A percentile compares a stretch with the other conserved stretches of the same genome.
Evolutionary conservation across 2,113 vertebrate genomes (phyloP).

Genomic region (rat (Rattus norvegicus)): DNA sequence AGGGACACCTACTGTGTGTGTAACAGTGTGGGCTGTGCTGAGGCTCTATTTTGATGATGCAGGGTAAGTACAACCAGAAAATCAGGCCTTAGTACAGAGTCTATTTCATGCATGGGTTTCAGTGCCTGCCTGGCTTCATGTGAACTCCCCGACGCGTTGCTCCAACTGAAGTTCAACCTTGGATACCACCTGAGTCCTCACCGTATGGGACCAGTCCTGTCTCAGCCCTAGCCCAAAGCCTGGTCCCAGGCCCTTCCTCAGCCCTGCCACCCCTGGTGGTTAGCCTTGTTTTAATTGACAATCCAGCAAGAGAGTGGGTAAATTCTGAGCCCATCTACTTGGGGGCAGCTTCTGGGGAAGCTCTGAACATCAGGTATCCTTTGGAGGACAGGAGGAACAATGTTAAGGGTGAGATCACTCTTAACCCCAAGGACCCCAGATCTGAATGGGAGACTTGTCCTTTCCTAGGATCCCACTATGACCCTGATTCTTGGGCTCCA

Average conservation of each 20-base stretch:
- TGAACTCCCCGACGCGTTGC: not conserved
- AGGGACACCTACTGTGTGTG: constrained; percentile 98
- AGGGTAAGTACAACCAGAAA: constrained; percentile 86
- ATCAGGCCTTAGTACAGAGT: not conserved
- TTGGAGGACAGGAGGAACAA: not conserved
- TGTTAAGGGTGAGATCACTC: not conserved
- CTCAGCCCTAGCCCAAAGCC: not conserved
- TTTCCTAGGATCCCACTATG: not conserved
- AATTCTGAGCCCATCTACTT: not conserved
- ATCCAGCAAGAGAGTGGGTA: not conserved
- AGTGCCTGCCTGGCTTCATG: not conserved
- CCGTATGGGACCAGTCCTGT: rapidly evolving
- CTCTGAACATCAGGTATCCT: not conserved
- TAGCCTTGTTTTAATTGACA: not conserved
- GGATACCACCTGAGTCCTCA: not conserved
- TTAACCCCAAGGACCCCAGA: not conserved
- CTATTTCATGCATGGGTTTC: not conserved
- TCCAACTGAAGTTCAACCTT: not conserved
- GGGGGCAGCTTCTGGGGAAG: no score
- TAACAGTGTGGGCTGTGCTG: constrained; percentile 96
- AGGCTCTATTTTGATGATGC: constrained; percentile 94
- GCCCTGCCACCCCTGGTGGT: rapidly evolving
- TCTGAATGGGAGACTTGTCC: not conserved
- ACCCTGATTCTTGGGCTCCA: not conserved
- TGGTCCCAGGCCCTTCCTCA: not conserved